phyloP scores from a whole-genome alignment of 2,113 vertebrate species.

The Macquaria ambigua region DNA sequence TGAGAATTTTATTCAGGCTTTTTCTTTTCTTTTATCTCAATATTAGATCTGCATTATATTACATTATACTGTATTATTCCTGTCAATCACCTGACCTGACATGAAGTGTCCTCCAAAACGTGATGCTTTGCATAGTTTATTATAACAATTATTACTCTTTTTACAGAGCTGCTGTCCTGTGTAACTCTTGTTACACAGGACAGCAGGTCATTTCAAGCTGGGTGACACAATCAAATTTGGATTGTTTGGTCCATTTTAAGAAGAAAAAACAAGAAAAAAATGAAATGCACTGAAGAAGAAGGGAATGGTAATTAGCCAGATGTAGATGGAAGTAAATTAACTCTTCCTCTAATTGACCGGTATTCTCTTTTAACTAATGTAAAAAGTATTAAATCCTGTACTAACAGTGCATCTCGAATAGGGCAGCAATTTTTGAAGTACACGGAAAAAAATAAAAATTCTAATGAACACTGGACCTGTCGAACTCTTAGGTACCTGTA shows the following conservation, averaged over 20 bases:
- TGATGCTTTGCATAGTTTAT: neutral
- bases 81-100: neutral
- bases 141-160: neutral
- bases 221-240: neutral
- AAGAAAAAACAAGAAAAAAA: neutral
- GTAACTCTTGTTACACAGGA: neutral
- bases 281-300: neutral
- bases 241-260: neutral
- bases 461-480: neutral
- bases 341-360: neutral
- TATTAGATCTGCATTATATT: neutral
- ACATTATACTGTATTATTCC: neutral
- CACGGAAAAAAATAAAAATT: neutral
- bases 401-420: neutral
- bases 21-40: too few relatives aligned
- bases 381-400: neutral
- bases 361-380: constrained; percentile 5
- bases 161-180: too few relatives aligned
- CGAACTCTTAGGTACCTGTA: neutral
- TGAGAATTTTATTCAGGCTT: neutral
- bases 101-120: neutral
- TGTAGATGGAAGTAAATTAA: neutral
- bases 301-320: neutral
- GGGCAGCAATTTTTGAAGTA: neutral
- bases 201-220: neutral